These are phyloP conservation scores for Berghia stephanieae DNA, from an alignment of 1,140 invertebrate genomes.

Conservation along the genomic window DNA sequence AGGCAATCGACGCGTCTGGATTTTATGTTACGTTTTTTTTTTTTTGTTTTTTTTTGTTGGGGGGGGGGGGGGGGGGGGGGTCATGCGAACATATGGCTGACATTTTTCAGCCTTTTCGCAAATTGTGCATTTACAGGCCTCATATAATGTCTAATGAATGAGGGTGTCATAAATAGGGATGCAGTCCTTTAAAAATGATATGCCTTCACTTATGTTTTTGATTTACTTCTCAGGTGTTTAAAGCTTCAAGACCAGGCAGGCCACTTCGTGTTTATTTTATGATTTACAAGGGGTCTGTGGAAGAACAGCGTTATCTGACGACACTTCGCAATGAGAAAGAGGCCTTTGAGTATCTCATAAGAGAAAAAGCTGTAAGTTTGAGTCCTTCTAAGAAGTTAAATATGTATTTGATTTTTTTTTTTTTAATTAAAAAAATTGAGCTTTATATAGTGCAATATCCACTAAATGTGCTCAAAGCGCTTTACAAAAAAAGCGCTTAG, in stretches of 20 bases:
- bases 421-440: slow-evolving; percentile 15
- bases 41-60: no score
- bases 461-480: no score
- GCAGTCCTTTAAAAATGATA: neutral
- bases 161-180: neutral
- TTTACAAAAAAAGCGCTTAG: no score
- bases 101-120: no score
- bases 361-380: slow-evolving; percentile 83
- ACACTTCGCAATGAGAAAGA: slow-evolving; percentile 89
- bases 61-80: no score
- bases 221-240: slow-evolving; percentile 73
- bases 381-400: neutral
- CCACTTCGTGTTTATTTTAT: slow-evolving; percentile 85
- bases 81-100: no score
- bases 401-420: neutral
- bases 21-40: no score
- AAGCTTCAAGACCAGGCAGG: slow-evolving; percentile 72
- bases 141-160: neutral
- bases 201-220: no score
- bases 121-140: neutral
- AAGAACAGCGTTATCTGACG: slow-evolving; percentile 95
- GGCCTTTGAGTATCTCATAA: slow-evolving; percentile 88
- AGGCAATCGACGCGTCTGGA: no score
- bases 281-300: slow-evolving; percentile 88
- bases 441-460: no score